A percentile compares a stretch with the other conserved stretches of the same genome.
Conservation (phyloP, 2,797 vertebrate species). For the Falco peregrinus region DNA sequence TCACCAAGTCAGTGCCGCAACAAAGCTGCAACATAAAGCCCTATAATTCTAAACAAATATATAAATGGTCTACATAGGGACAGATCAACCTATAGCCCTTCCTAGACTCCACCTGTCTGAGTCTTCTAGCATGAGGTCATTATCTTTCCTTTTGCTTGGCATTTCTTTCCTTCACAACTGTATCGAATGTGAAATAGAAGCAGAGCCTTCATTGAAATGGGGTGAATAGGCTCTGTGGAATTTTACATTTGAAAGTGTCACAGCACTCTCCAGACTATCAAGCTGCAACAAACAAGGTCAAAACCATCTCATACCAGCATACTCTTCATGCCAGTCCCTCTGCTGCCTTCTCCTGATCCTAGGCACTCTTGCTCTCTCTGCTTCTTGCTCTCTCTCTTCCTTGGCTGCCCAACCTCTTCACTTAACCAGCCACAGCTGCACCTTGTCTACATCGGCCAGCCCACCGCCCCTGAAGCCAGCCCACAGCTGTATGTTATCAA, state of each 20-base stretch:
- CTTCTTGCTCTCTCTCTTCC: too few relatives aligned
- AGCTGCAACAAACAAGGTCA: too few relatives aligned
- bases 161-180: not conserved
- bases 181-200: not conserved
- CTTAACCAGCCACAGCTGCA: too few relatives aligned
- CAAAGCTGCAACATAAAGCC: not conserved
- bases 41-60: not conserved
- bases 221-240: not conserved
- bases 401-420: too few relatives aligned
- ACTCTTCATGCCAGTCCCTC: too few relatives aligned
- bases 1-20: not conserved
- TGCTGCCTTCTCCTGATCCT: too few relatives aligned
- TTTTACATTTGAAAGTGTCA: not conserved
- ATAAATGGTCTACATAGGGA: not conserved
- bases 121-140: not conserved
- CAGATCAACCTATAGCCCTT: not conserved
- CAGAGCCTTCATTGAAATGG: not conserved
- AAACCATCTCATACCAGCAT: too few relatives aligned
- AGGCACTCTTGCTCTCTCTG: too few relatives aligned
- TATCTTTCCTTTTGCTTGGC: not conserved
- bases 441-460: too few relatives aligned
- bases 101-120: not conserved
- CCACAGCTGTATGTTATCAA: too few relatives aligned
- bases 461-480: too few relatives aligned
- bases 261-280: too few relatives aligned